These are phyloP conservation scores for Drosophila arizonae DNA, from an alignment of 1,140 invertebrate species.

Conservation along the genomic window DNA sequence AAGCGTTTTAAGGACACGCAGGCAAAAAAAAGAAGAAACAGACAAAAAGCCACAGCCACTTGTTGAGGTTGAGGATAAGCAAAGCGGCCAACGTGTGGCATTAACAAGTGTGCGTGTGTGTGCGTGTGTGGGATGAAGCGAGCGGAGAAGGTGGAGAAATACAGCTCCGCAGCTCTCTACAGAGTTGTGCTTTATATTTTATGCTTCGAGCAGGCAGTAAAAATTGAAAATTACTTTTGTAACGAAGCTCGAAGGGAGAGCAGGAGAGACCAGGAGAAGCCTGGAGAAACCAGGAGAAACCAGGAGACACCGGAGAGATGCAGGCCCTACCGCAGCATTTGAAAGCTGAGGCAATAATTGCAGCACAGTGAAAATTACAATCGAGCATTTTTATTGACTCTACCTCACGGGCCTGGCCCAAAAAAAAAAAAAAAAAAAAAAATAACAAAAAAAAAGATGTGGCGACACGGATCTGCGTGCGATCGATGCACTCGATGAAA, in stretches of 20 bases:
- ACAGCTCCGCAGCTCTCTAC: conserved; percentile 37
- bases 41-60: conserved; percentile 19
- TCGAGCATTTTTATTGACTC: conserved; percentile 73
- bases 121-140: conserved; percentile 6
- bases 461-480: conserved; percentile 49
- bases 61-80: conserved; percentile 26
- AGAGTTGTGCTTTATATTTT: conserved; percentile 66
- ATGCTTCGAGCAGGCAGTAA: conserved; percentile 65
- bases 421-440: too few species aligned
- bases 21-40: conserved; percentile 30
- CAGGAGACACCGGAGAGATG: not conserved
- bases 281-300: not conserved
- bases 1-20: conserved; percentile 72
- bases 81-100: conserved; percentile 61
- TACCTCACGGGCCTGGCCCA: not conserved
- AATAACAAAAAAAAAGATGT: not conserved
- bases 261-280: not conserved
- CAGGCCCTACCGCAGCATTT: conserved; percentile 70
- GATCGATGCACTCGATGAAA: conserved; percentile 51
- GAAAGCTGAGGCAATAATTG: conserved; percentile 79
- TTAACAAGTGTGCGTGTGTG: conserved; percentile 63
- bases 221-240: conserved; percentile 80
- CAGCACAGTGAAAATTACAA: conserved; percentile 75
- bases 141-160: not conserved
- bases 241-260: not conserved